Base-by-base conservation (phyloP, 2,888 invertebrate species). In the Tachina fera region DNA sequence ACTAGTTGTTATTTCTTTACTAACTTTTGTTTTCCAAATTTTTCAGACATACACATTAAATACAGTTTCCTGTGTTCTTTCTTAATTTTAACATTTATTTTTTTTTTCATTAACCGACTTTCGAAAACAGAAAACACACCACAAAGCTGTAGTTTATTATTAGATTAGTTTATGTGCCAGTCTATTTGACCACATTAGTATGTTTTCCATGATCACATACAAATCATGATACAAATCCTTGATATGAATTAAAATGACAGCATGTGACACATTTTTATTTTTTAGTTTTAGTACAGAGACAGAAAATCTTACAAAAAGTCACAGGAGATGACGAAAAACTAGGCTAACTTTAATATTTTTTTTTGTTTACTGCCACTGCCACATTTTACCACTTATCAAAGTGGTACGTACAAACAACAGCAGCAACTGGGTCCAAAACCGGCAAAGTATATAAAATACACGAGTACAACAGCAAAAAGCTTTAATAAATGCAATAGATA, bases 221-320 rank as follows among this genome's bases (percentile, higher is more conserved):
- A 31, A 31, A 31, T 72, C 72, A 61, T 67, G 71, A 67, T 79
- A 76, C 72, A 80, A 83, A 83, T 86, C 83, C 79, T 83, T 86
- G 86, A 86, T 86, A 76, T 83, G 86, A 82, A 76, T 86, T 86
- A 80, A 76, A 86, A 86, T 83, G 86, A 80, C 83, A 86, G 61
- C 78, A 83, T 86, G 79, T 86, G 83, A 79, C 83, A 83, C 71
- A 83, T 39, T 61, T 61, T 75, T 74, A 82, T 74, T 61, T 75
- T 74, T 85, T 74, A 1, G 1, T 61, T 75, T 74, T 85, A 65
- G 1, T 5, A 47, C 41, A 72, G 43, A 16, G 58, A 58, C 13
- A 71, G 10, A 53, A 74, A 19, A 60, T n/a, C 5, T 5, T 8
- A 63, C 43, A 68, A 63, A 43, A 61, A 60, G n/a, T 45, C 49